These are phyloP conservation scores for Campoletis raptor DNA, from an alignment of 2,888 invertebrate genomes.

Conservation along the genomic window DNA sequence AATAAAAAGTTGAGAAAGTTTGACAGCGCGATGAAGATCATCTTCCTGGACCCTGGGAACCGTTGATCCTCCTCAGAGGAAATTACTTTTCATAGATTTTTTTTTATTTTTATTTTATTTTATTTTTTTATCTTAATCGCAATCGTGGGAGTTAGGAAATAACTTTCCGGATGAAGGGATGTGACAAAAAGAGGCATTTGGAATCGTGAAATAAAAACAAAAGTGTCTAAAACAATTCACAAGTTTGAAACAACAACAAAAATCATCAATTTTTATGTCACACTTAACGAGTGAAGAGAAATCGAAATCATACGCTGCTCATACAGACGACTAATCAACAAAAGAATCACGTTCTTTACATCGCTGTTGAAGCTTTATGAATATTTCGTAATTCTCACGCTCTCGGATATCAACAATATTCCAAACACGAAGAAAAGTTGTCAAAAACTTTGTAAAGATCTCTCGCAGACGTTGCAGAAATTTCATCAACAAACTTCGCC, in stretches of 20 bases:
- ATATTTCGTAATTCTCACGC: constrained; percentile 15
- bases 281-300: background rate
- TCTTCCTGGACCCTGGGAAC: background rate
- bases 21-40: constrained; percentile 17
- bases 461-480: constrained; percentile 32
- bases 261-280: background rate
- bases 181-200: background rate
- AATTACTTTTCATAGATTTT: constrained; percentile 25
- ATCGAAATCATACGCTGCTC: background rate
- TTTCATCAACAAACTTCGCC: constrained; percentile 68
- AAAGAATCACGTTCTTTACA: constrained; percentile 1
- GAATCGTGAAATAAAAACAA: background rate
- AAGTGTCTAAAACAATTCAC: background rate
- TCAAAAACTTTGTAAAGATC: constrained; percentile 33
- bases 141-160: background rate
- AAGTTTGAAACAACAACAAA: background rate
- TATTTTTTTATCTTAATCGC: background rate
- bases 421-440: constrained; percentile 15
- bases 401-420: constrained; percentile 13
- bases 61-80: background rate
- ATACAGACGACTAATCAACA: background rate
- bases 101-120: background rate
- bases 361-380: background rate
- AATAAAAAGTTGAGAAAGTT: constrained; percentile 34
- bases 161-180: background rate